Evolutionary conservation across 2,113 vertebrate species (phyloP).

Genomic region (Gallinago media): DNA sequence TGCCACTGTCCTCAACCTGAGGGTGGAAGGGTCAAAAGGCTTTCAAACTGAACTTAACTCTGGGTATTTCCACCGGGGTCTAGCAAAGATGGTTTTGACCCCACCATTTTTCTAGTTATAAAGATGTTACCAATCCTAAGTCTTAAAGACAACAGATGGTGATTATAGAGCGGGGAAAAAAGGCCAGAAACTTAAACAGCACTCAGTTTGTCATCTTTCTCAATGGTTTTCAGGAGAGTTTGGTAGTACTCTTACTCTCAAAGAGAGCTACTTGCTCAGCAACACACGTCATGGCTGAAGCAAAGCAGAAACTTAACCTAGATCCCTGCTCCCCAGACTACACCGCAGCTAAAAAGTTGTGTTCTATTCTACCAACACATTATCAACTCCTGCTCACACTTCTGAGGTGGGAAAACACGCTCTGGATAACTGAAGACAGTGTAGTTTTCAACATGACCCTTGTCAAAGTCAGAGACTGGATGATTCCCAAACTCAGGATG

Average conservation of each 20-base stretch:
- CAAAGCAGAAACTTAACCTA: neutral
- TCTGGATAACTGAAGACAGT: neutral
- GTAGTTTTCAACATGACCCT: neutral
- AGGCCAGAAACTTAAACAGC: neutral
- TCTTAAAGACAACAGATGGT: neutral
- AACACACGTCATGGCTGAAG: neutral
- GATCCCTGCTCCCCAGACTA: neutral
- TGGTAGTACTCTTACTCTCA: neutral
- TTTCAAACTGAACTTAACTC: neutral
- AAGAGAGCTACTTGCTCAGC: neutral
- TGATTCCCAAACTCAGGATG: neutral
- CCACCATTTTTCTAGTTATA: neutral
- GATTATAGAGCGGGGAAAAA: neutral
- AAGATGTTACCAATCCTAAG: neutral
- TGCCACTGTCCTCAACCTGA: accelerated
- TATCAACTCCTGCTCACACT: neutral
- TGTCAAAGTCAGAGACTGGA: neutral
- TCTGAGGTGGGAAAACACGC: neutral
- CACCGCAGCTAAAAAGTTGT: neutral
- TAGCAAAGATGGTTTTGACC: neutral
- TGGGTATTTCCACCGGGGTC: neutral
- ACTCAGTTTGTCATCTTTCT: neutral
- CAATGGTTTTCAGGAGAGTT: neutral
- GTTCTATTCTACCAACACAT: neutral
- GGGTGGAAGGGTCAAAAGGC: neutral